Conservation (phyloP, 1,140 invertebrate genomes). For the Hylaeus anthracinus region DNA sequence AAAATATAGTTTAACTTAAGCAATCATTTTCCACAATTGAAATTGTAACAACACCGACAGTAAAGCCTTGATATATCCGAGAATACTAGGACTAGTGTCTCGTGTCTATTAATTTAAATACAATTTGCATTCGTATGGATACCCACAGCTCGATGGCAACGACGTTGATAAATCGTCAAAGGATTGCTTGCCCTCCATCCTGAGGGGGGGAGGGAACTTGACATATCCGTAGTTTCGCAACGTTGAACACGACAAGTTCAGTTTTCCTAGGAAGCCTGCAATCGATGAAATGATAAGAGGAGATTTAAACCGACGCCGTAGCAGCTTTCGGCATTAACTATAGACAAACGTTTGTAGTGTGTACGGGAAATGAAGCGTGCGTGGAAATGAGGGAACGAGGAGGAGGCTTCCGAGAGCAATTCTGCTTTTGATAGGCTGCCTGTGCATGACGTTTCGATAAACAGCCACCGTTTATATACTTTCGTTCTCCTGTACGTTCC, state of each 20-base stretch:
- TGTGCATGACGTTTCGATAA: constrained; percentile 72
- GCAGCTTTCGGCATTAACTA: constrained; percentile 38
- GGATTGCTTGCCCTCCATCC: not conserved
- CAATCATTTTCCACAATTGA: too few species aligned
- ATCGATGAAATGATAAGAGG: constrained; percentile 49
- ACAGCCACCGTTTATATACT: constrained; percentile 65
- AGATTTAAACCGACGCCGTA: not conserved
- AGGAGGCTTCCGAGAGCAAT: constrained; percentile 49
- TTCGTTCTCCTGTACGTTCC: constrained; percentile 44
- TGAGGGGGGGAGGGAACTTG: too few species aligned
- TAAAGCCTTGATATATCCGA: too few species aligned
- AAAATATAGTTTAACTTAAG: too few species aligned
- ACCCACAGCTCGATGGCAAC: not conserved
- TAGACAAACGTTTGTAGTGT: constrained; percentile 42
- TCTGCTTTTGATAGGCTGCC: constrained; percentile 70
- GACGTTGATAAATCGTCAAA: not conserved
- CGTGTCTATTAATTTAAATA: too few species aligned
- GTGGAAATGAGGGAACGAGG: constrained; percentile 50
- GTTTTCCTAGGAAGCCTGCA: not conserved
- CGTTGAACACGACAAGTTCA: not conserved
- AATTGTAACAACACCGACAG: too few species aligned
- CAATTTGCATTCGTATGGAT: not conserved
- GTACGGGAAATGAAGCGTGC: constrained; percentile 42
- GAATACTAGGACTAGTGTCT: too few species aligned
- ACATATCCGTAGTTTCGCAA: not conserved